Evolutionary conservation across 2,888 invertebrate species (phyloP), one percentile per base, ranked within the genome.

Genomic region (Hanleya hanleyi): DNA sequence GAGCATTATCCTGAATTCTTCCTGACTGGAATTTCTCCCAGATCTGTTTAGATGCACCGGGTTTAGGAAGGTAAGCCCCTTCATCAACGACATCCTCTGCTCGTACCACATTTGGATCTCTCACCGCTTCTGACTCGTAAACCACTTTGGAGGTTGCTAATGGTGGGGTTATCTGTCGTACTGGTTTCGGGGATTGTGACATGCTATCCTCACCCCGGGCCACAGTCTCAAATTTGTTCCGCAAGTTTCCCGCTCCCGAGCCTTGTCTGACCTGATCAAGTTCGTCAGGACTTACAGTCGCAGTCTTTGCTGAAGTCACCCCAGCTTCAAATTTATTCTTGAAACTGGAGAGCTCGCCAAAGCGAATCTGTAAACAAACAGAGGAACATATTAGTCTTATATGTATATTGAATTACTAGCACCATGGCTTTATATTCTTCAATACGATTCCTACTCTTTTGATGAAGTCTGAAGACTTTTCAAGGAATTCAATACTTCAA

Each of bases 321-420:
- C 79, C 81, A 7, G 78, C 72, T 64, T 84, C 83, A 77, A 83
- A 81, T 61, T 79, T 79, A 62, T 79, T 77, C 51, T 79, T 80
- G 41, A 81, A 75, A 64, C 75, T 77, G 36, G 78, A 81, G 80
- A 83, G 77, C 71, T 83, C 83, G 47, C 78, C 75, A 71, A 82
- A 83, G 57, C 78, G 81, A 32, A 83, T 69, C 83, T 84, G 75
- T 5, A 75, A 70, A 47, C 5, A 66, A 29, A 36, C 41, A 57
- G 29, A 57, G n/a, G n/a, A n/a, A n/a, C n/a, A n/a, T n/a, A n/a
- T n/a, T n/a, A n/a, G n/a, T n/a, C n/a, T n/a, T n/a, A n/a, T n/a
- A n/a, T n/a, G n/a, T n/a, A n/a, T n/a, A n/a, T n/a, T n/a, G n/a
- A n/a, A n/a, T n/a, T n/a, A n/a, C n/a, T n/a, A n/a, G n/a, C n/a